phyloP scores from a whole-genome alignment of 2,113 vertebrate species.

The Quiscalus mexicanus region DNA sequence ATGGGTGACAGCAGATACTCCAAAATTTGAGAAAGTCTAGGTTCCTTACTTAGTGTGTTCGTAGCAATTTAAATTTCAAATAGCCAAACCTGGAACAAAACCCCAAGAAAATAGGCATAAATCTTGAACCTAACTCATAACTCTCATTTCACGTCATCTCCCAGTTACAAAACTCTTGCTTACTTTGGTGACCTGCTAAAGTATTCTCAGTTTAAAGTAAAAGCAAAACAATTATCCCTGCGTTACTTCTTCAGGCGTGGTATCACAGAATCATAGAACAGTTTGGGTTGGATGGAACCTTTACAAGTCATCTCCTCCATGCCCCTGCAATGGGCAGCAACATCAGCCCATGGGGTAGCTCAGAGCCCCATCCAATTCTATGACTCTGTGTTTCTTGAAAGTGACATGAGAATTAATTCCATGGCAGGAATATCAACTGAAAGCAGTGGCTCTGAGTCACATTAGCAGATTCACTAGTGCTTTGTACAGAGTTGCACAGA shows the following conservation, averaged over 20 bases:
- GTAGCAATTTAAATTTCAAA: neutral
- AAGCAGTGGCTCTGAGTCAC: neutral
- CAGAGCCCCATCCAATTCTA: neutral
- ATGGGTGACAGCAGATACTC: neutral
- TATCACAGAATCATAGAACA: neutral
- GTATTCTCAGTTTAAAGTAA: neutral
- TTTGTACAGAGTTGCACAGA: neutral
- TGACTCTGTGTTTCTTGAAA: neutral
- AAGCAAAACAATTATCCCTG: neutral
- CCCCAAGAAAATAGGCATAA: neutral
- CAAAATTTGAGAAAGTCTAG: neutral
- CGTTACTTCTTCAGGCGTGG: neutral
- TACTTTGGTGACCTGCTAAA: neutral
- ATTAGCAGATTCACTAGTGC: neutral
- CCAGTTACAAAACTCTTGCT: neutral
- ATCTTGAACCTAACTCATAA: neutral
- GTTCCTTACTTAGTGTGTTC: neutral
- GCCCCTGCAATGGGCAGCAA: neutral
- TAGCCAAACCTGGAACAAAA: neutral
- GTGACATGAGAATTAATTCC: neutral
- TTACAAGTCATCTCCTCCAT: neutral
- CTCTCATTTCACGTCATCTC: neutral
- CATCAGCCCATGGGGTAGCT: neutral
- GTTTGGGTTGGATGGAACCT: neutral
- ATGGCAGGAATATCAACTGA: neutral